Base-by-base conservation (phyloP, 2,888 invertebrate species). In the Orchesella flavescens region DNA sequence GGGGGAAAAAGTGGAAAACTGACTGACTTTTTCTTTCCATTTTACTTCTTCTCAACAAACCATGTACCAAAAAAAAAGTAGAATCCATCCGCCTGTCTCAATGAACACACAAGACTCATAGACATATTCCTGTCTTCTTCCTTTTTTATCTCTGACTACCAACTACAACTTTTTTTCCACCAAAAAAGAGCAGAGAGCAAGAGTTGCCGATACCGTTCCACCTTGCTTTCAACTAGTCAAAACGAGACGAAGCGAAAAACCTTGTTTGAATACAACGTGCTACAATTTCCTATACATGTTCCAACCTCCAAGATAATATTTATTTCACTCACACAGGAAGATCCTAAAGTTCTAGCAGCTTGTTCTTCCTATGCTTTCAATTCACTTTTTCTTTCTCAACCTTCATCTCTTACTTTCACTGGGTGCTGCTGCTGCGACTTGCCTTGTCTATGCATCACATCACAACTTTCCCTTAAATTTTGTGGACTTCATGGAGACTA, bases 21-120 rank as follows among this genome's bases (percentile, higher is more conserved):
- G 66, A 66, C 66, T n/a, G n/a, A n/a, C n/a, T n/a, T n/a, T 66
- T 63, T 63, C 17, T n/a, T 66, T 66, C 66, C 44, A 15, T 34
- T 66, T 44, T 44, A 13, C 34, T 23, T 17, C n/a, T 66, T 44
- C 66, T 43, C 66, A 19, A 66, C 66, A 66, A 66, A 66, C 66
- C 34, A 34, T 34, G 34, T 66, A 43, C 44, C 66, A 34, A 59
- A n/a, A n/a, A n/a, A n/a, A n/a, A 34, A 23, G 61, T 61, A 19
- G 57, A 61, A 24, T 61, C 61, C 44, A 17, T 44, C 10, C 66
- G 66, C 19, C 34, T 66, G 24, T 34, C 34, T 34, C 34, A 43
- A 44, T 66, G 66, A 44, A 44, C 66, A 44, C 66, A 66, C 66
- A 66, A 34, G 43, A 44, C 17, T 66, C 43, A 44, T 17, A 44